Percentiles rank a stretch among this genome's conserved stretches.
phyloP scores from a whole-genome alignment of 1,140 invertebrate species.

The Cryptotermes secundus region DNA sequence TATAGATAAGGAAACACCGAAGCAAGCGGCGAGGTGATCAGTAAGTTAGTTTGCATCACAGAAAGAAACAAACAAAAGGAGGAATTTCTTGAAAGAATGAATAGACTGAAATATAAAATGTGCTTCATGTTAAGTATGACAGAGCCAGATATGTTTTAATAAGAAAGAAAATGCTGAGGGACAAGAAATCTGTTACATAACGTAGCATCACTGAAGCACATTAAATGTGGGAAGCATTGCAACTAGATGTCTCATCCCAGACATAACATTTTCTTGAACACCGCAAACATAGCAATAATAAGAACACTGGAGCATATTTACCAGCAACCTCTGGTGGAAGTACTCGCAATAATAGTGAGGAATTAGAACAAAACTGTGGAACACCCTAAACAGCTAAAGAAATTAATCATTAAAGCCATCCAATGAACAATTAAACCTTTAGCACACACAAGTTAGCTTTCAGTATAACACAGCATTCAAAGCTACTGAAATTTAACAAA shows the following conservation, averaged over 20 bases:
- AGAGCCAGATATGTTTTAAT: background rate
- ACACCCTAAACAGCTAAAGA: background rate
- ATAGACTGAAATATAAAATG: background rate
- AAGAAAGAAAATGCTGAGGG: background rate
- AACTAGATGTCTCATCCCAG: slow-evolving; percentile 14
- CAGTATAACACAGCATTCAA: too few relatives aligned
- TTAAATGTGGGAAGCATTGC: background rate
- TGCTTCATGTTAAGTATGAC: background rate
- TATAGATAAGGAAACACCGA: background rate
- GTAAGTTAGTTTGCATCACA: background rate
- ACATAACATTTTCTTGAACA: slow-evolving; percentile 14
- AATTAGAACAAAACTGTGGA: background rate
- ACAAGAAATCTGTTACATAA: slow-evolving; percentile 7
- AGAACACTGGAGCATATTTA: slow-evolving; percentile 7
- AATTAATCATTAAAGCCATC: background rate
- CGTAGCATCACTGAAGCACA: background rate
- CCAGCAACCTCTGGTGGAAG: background rate
- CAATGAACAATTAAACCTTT: background rate
- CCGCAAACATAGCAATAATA: slow-evolving; percentile 1
- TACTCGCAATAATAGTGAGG: background rate
- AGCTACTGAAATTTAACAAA: too few relatives aligned
- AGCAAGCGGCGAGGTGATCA: slow-evolving; percentile 25
- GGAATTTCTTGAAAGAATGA: background rate
- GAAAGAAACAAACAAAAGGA: background rate
- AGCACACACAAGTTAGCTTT: too few relatives aligned